These are phyloP conservation scores for Diglossa cyanea DNA, from an alignment of 2,797 vertebrate species.

Conservation along the genomic window DNA sequence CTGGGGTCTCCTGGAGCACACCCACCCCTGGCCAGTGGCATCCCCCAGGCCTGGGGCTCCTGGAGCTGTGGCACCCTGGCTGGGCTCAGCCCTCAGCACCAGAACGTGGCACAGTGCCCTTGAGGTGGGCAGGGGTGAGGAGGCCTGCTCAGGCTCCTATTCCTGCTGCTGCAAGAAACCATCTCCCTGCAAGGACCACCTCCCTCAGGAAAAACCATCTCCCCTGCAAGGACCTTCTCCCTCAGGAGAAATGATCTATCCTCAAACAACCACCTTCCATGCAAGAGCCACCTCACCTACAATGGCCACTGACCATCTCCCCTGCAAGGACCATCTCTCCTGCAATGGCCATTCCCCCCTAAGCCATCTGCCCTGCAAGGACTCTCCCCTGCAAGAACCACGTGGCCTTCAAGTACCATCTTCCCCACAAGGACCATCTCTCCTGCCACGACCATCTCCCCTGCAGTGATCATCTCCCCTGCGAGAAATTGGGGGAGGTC, in stretches of 20 bases:
- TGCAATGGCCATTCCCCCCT: background rate
- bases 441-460: background rate
- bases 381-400: background rate
- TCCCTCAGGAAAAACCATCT: background rate
- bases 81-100: background rate
- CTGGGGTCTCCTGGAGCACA: background rate
- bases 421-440: background rate
- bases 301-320: background rate
- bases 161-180: background rate
- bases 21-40: background rate
- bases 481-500: background rate
- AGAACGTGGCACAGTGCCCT: fast-evolving
- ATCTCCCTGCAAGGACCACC: background rate
- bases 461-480: background rate
- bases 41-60: background rate
- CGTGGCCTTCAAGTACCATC: background rate
- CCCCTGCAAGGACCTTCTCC: too few relatives aligned
- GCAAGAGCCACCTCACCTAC: background rate
- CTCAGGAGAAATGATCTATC: background rate
- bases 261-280: background rate
- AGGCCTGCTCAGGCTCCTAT: background rate
- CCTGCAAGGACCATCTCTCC: background rate
- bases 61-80: background rate
- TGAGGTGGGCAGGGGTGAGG: background rate
- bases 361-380: background rate